Conservation (phyloP, 2,113 vertebrate genomes). For the Entomyzon cyanotis region DNA sequence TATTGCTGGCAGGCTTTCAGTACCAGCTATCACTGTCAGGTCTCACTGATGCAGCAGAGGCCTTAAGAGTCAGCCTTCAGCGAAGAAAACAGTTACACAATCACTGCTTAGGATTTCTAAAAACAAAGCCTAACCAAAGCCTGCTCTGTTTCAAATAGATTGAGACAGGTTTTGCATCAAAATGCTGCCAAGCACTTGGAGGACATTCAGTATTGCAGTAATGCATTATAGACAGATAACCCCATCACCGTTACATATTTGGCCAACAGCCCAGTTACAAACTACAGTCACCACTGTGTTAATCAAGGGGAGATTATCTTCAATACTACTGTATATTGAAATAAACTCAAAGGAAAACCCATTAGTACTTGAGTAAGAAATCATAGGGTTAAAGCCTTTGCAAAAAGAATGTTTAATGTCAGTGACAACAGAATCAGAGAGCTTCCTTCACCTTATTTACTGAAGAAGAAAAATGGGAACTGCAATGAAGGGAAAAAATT, state of each 20-base stretch:
- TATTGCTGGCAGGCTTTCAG: not conserved
- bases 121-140: not conserved
- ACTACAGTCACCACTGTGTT: not conserved
- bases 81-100: not conserved
- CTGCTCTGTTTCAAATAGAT: not conserved
- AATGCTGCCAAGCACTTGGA: not conserved
- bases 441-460: not conserved
- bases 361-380: not conserved
- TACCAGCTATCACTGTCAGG: not conserved
- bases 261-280: not conserved
- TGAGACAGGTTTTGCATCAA: not conserved
- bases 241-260: fast-evolving
- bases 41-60: not conserved
- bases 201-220: not conserved
- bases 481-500: not conserved
- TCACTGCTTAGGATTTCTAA: not conserved
- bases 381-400: not conserved
- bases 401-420: not conserved
- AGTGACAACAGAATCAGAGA: not conserved
- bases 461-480: not conserved
- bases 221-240: not conserved
- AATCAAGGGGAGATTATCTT: not conserved
- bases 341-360: not conserved
- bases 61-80: not conserved
- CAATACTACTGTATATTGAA: not conserved